These are phyloP conservation scores for Phengaris alcon DNA, from an alignment of 2,888 invertebrate genomes.

Conservation along the genomic window DNA sequence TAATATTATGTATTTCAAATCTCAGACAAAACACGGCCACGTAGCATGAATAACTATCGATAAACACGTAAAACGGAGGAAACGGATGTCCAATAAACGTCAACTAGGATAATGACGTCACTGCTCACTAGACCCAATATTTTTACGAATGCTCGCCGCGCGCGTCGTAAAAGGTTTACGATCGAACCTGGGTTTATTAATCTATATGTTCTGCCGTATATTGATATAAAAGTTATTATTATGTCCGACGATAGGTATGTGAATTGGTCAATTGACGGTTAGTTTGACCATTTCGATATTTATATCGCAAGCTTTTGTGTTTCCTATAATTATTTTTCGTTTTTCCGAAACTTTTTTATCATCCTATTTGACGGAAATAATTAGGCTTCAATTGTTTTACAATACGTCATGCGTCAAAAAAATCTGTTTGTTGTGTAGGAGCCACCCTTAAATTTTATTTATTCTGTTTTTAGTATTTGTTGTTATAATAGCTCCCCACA, in stretches of 20 bases:
- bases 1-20: too few relatives aligned
- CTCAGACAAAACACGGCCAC: slow-evolving; percentile 32
- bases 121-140: slow-evolving; percentile 49
- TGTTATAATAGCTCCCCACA: too few relatives aligned
- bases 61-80: slow-evolving; percentile 49
- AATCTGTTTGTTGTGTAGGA: too few relatives aligned
- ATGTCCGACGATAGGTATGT: background rate
- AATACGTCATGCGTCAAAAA: too few relatives aligned
- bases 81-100: slow-evolving; percentile 47
- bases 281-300: background rate
- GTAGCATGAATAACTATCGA: slow-evolving; percentile 45
- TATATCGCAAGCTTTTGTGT: background rate
- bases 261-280: slow-evolving; percentile 19
- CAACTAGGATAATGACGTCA: slow-evolving; percentile 48
- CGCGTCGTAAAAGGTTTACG: slow-evolving; percentile 72
- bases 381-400: too few relatives aligned
- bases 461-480: too few relatives aligned
- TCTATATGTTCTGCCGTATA: slow-evolving; percentile 44
- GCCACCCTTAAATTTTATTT: too few relatives aligned
- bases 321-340: background rate
- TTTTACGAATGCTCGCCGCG: slow-evolving; percentile 70
- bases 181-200: slow-evolving; percentile 61
- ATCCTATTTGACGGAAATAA: too few relatives aligned
- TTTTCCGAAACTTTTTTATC: background rate
- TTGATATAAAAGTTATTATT: slow-evolving; percentile 21